Percentiles rank a stretch among this genome's conserved stretches.
Conservation (phyloP, 2,797 vertebrate genomes). For the Clarias platycephalus region DNA sequence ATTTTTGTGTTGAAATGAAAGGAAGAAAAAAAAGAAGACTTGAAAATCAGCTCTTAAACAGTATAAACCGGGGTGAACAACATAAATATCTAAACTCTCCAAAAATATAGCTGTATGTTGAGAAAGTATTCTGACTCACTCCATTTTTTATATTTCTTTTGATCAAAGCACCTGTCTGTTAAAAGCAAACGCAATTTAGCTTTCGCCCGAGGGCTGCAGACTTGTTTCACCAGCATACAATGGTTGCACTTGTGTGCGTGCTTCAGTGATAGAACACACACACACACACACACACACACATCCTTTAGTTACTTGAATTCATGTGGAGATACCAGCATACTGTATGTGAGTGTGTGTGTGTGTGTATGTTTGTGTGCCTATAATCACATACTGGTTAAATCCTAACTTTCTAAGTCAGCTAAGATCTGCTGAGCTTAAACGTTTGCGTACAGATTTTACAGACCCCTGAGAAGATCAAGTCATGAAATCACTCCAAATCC, state of each 20-base stretch:
- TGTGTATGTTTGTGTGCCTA: conserved; percentile 20
- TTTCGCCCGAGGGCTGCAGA: conserved; percentile 15
- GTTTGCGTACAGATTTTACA: conserved; percentile 47
- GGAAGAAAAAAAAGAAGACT: too few species aligned
- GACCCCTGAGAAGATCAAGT: conserved; percentile 52
- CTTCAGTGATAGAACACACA: background rate
- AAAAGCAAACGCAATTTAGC: conserved; percentile 19
- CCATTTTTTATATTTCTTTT: background rate
- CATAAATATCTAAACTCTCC: background rate
- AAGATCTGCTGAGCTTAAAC: conserved; percentile 47
- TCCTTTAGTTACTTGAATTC: conserved; percentile 5
- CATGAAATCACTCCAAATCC: conserved; percentile 50
- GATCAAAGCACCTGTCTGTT: conserved; percentile 21
- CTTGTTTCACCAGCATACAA: conserved; percentile 2
- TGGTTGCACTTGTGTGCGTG: conserved; percentile 4
- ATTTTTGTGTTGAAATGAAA: too few species aligned
- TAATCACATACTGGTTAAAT: conserved; percentile 43
- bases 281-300: conserved; percentile 8
- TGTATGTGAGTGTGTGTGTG: background rate
- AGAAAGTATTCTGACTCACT: background rate
- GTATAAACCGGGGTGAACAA: background rate
- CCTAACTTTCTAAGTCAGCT: conserved; percentile 51
- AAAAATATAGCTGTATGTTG: background rate
- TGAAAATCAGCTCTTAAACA: background rate
- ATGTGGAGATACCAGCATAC: background rate